Evolutionary conservation across 2,797 vertebrate genomes (phyloP).

Genomic region (Dryobates pubescens): DNA sequence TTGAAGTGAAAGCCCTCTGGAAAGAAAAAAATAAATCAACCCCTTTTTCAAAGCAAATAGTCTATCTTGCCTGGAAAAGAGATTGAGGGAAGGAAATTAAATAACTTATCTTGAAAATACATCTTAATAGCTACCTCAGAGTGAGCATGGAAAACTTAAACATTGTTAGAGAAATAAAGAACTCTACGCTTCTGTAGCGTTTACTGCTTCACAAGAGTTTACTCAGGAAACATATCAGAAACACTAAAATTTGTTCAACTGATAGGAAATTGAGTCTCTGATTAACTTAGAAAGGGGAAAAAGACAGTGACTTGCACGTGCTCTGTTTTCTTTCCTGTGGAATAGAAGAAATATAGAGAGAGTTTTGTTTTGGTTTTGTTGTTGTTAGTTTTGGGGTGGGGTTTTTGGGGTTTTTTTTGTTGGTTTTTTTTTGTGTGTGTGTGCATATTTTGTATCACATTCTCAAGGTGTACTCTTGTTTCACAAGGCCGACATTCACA

Average conservation of each 20-base stretch:
- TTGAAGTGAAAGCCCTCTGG: not conserved
- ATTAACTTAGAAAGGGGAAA: not conserved
- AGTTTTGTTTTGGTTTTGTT: not conserved
- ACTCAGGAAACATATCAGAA: not conserved
- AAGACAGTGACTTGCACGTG: not conserved
- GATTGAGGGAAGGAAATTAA: conserved; percentile 14
- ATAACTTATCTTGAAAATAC: conserved; percentile 24
- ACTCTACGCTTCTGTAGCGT: not conserved
- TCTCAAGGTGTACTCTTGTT: not conserved
- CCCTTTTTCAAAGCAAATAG: not conserved
- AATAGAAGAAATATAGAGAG: not conserved
- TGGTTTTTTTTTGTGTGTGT: not conserved
- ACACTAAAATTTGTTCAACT: not conserved
- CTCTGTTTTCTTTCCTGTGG: not conserved
- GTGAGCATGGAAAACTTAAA: not conserved
- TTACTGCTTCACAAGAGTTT: not conserved
- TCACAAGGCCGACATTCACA: not conserved
- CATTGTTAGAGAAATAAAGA: not conserved
- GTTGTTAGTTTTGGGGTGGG: not conserved
- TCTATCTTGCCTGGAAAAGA: not conserved
- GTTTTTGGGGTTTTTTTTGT: too few species aligned
- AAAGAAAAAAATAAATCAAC: not conserved
- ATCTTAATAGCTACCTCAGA: not conserved
- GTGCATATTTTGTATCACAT: not conserved
- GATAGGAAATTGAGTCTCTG: not conserved